These are phyloP conservation scores for Eupithecia vulgata DNA, from an alignment of 2,888 invertebrate species.

Conservation along the genomic window DNA sequence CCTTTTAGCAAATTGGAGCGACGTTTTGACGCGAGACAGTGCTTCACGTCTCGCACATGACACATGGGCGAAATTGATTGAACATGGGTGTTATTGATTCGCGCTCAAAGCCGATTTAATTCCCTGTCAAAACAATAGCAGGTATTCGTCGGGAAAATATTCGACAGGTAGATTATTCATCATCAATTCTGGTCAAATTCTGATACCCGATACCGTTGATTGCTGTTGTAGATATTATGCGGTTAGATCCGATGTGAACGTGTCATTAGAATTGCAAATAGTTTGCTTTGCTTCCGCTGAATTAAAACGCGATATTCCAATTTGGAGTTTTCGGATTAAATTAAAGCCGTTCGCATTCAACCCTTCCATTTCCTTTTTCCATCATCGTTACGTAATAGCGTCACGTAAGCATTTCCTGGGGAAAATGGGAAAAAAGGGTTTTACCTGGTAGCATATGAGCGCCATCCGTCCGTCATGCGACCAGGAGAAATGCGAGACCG, in stretches of 20 bases:
- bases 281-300: conserved; percentile 20
- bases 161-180: conserved; percentile 35
- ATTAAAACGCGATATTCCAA: conserved; percentile 22
- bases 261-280: conserved; percentile 41
- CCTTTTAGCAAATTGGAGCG: conserved; percentile 72
- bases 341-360: neutral
- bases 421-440: conserved; percentile 19
- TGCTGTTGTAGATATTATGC: conserved; percentile 39
- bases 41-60: conserved; percentile 45
- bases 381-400: conserved; percentile 11
- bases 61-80: conserved; percentile 44
- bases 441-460: conserved; percentile 97
- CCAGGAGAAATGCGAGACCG: conserved; percentile 99
- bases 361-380: conserved; percentile 13
- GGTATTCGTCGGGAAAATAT: conserved; percentile 12
- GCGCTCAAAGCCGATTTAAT: conserved; percentile 26
- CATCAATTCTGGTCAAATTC: conserved; percentile 45
- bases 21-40: conserved; percentile 55
- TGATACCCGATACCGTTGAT: conserved; percentile 33
- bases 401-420: conserved; percentile 17
- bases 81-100: conserved; percentile 46
- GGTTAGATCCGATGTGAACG: conserved; percentile 33
- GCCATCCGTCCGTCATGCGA: conserved; percentile 99
- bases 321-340: conserved; percentile 15
- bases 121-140: conserved; percentile 33